Conservation (phyloP, 1,140 invertebrate genomes). For the Lucilia cuprina region DNA sequence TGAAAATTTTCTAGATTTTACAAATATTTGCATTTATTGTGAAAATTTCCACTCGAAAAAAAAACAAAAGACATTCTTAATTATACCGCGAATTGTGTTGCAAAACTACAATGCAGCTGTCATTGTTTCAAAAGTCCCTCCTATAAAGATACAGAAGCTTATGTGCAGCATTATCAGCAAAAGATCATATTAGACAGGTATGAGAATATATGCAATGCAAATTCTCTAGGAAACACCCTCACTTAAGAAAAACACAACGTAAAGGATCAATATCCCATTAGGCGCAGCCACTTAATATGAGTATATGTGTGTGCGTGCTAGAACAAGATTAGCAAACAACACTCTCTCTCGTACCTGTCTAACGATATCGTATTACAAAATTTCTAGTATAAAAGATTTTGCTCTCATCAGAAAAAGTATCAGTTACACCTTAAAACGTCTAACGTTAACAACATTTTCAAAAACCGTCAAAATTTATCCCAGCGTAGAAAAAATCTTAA, state of each 20-base stretch:
- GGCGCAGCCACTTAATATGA: too few species aligned
- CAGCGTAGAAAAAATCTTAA: slow-evolving; percentile 25
- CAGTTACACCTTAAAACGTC: slow-evolving; percentile 54
- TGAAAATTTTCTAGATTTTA: background rate
- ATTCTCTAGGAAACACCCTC: too few species aligned
- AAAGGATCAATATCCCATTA: too few species aligned
- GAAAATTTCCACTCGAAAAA: background rate
- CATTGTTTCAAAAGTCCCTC: background rate
- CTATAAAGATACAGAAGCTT: background rate
- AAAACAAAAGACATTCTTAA: background rate
- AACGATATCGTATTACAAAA: background rate
- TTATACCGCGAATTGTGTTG: background rate
- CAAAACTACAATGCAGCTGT: background rate
- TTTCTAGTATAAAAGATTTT: background rate
- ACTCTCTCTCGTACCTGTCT: background rate
- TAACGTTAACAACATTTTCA: slow-evolving; percentile 40
- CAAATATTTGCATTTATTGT: background rate
- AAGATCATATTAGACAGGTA: background rate
- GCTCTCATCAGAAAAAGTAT: background rate
- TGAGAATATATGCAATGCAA: background rate
- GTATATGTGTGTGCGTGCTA: too few species aligned
- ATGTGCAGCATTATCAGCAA: background rate
- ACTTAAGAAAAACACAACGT: too few species aligned
- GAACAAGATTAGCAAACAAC: too few species aligned
- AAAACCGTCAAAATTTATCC: slow-evolving; percentile 16